Percentiles rank a stretch among this genome's conserved stretches.
These are phyloP conservation scores for Drosophila leontia DNA, from an alignment of 1,140 invertebrate genomes.

Conservation along the genomic window DNA sequence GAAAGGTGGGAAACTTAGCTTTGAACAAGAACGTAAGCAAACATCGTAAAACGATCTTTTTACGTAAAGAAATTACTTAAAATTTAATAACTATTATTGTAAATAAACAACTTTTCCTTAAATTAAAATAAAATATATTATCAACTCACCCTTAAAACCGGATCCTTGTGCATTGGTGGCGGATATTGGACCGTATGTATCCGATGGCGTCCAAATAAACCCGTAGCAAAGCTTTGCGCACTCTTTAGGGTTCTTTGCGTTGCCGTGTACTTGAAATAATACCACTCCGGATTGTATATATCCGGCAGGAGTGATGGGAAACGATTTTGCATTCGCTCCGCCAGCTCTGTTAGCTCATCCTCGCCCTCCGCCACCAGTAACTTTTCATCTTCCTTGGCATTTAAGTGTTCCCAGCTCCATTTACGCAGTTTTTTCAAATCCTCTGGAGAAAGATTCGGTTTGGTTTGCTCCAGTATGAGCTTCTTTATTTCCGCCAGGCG, in stretches of 20 bases:
- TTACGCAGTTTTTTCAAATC: constrained; percentile 85
- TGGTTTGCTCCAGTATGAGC: constrained; percentile 84
- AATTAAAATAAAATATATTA: background rate
- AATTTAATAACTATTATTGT: too few relatives aligned
- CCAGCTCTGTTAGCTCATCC: constrained; percentile 88
- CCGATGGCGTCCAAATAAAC: constrained; percentile 89
- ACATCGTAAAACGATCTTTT: background rate
- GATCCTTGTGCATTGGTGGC: constrained; percentile 88
- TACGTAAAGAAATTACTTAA: background rate
- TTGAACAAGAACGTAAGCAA: background rate
- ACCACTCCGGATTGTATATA: constrained; percentile 86
- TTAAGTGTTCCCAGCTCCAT: constrained; percentile 86
- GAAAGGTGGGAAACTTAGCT: background rate
- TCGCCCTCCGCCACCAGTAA: constrained; percentile 88
- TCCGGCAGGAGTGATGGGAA: constrained; percentile 88
- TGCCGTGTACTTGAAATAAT: constrained; percentile 90
- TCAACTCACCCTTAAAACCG: constrained; percentile 88
- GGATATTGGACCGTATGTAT: constrained; percentile 88
- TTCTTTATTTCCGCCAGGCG: constrained; percentile 85
- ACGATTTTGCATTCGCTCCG: constrained; percentile 88
- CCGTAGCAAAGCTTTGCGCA: constrained; percentile 89
- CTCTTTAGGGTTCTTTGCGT: constrained; percentile 91
- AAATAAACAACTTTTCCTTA: too few relatives aligned
- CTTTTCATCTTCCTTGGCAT: constrained; percentile 85
- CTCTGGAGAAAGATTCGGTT: constrained; percentile 66